Conservation (phyloP, 2,113 vertebrate genomes). For the Phalacrocorax carbo region DNA sequence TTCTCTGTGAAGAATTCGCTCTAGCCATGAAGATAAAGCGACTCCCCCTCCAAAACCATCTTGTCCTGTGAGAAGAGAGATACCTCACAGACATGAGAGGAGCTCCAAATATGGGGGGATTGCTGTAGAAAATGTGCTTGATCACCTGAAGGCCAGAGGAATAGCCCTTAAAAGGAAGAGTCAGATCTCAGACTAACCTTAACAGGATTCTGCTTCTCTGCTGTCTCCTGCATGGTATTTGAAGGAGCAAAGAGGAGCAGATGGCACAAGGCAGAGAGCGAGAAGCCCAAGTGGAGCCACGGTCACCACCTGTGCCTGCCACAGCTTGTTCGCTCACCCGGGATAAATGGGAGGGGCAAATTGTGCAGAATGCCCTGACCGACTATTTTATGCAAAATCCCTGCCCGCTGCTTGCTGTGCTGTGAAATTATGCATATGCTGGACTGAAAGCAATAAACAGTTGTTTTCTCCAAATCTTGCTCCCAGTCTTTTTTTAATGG, state of each 20-base stretch:
- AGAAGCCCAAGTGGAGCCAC: background rate
- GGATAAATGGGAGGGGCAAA: background rate
- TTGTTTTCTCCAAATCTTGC: background rate
- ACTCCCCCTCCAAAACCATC: background rate
- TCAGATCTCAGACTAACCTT: background rate
- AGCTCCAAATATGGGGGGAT: background rate
- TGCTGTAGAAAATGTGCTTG: background rate
- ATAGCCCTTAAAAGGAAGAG: background rate
- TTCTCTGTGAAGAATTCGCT: background rate
- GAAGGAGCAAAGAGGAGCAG: constrained; percentile 6
- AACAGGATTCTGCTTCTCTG: background rate
- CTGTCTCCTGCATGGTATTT: background rate
- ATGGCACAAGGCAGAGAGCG: background rate
- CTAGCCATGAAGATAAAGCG: background rate
- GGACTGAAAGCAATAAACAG: background rate
- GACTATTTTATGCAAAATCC: background rate
- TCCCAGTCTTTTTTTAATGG: background rate
- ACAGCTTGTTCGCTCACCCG: background rate
- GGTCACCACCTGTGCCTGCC: constrained; percentile 19
- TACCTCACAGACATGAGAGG: background rate
- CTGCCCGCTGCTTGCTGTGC: background rate
- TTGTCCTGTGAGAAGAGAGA: background rate
- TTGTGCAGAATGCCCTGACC: background rate
- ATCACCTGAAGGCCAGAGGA: background rate
- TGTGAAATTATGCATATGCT: background rate